A percentile compares a stretch with the other conserved stretches of the same genome.
Evolutionary conservation across 2,797 vertebrate species (phyloP).

Genomic region (Pseudochromis fuscus): DNA sequence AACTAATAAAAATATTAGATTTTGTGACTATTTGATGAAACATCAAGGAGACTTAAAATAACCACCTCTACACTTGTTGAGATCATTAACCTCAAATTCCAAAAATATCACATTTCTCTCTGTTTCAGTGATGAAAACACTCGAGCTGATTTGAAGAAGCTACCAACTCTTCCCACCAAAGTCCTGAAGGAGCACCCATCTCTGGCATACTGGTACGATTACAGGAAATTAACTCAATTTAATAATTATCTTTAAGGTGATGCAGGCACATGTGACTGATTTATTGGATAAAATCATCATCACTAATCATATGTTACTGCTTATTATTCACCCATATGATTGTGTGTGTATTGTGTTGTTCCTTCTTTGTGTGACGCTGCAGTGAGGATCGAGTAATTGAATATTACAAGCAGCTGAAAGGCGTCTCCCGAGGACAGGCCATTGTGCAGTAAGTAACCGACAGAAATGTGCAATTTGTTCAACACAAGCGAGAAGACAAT

Average conservation of each 20-base stretch:
- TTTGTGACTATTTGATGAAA: not conserved
- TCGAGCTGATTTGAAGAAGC: slow-evolving; percentile 92
- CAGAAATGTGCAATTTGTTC: slow-evolving; percentile 22
- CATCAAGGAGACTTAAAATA: not conserved
- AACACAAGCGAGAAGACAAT: slow-evolving; percentile 38
- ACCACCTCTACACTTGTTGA: not conserved
- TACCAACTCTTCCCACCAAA: slow-evolving; percentile 94
- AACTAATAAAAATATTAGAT: too few species aligned
- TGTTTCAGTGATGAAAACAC: slow-evolving; percentile 82
- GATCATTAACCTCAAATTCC: not conserved
- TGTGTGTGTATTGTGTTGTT: too few species aligned
- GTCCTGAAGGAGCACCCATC: slow-evolving; percentile 98
- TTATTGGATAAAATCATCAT: too few species aligned
- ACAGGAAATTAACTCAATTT: not conserved
- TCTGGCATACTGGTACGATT: slow-evolving; percentile 92
- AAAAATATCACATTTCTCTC: not conserved
- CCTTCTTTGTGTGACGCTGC: slow-evolving; percentile 71
- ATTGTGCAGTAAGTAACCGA: slow-evolving; percentile 94
- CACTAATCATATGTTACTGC: too few species aligned
- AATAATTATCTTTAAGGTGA: not conserved
- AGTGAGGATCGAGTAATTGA: slow-evolving; percentile 97
- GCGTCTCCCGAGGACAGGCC: slow-evolving; percentile 94
- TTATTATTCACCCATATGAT: too few species aligned
- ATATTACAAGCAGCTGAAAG: slow-evolving; percentile 92
- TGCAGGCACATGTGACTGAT: not conserved